Evolutionary conservation across 2,113 vertebrate species (phyloP), one percentile per base, ranked within the genome.

Genomic region (Hassar affinis): DNA sequence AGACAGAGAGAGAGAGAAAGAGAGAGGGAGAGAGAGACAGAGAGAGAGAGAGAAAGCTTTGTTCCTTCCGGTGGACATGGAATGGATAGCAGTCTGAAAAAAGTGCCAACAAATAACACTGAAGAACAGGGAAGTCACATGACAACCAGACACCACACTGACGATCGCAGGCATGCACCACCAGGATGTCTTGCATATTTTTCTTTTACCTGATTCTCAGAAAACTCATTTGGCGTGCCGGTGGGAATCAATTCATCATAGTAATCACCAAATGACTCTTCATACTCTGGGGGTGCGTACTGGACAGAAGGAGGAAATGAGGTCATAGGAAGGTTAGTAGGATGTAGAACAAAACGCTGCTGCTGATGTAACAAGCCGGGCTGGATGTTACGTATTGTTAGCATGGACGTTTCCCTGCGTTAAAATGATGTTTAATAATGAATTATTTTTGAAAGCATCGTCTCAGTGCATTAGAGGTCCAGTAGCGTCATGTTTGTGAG

Each of bases 181-280:
- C 54, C 56, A 25, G 42, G 33, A 12, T 82, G 82, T 84, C 88
- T 76, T 86, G 51, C 91, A 92, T 30, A 59, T 33, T 25, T 75
- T 27, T 4, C 12, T 91, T 93, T 97, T 99, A 99, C 98, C 98
- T 99, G 95, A 51, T 96, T 94, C 89, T 96, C 95, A 80, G 94
- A 92, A 94, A 96, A 90, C 90, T 96, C 96, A 88, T 96, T 95
- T 0, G 85, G 93, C 80, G 96, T 47, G 54, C 56, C 96, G 93
- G 94, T 93, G 85, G 96, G 93, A 90, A 92, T 94, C 93, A 94
- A 93, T 93, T 94, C 94, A 85, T 98, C 97, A 93, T 95, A 95
- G 95, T 98, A 97, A 89, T 98, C 97, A 97, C 98, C n/a, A n/a
- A n/a, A 97, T 92, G 89, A 91, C 79, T 96, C 95, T 95, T 95